Conservation (phyloP, 35 echinoderm and acorn worm species). For the Heliocidaris erythrogramma region DNA sequence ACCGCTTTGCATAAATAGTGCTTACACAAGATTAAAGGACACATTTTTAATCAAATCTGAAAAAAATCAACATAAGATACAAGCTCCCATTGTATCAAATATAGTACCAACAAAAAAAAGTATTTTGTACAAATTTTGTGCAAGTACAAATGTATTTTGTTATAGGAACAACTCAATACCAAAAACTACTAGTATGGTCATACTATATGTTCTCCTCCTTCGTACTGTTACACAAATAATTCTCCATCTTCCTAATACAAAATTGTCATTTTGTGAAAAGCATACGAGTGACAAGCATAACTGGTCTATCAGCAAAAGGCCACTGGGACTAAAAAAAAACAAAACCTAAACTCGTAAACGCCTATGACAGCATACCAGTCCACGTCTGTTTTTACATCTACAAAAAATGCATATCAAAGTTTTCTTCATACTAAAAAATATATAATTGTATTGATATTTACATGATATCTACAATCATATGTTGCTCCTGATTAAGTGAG, state of each 20-base stretch:
- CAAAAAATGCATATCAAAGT: conserved; percentile 6
- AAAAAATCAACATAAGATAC: no score
- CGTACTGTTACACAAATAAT: background rate
- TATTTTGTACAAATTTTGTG: no score
- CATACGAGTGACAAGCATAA: background rate
- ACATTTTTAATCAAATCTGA: background rate
- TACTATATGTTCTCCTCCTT: background rate
- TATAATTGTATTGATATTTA: background rate
- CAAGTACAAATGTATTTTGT: no score
- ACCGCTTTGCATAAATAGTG: background rate
- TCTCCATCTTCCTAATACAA: background rate
- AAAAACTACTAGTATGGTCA: background rate
- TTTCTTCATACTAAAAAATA: conserved; percentile 9
- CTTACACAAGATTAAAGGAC: background rate
- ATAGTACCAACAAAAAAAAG: background rate
- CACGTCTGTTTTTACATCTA: background rate
- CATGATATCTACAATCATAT: background rate
- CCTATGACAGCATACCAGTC: background rate
- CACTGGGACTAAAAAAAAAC: no score
- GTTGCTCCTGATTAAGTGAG: background rate
- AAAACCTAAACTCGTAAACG: background rate
- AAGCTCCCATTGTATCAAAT: background rate
- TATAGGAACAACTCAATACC: background rate
- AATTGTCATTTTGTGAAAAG: background rate
- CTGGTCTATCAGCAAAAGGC: background rate